phyloP scores from a whole-genome alignment of 2,888 invertebrate genomes.

The Synanthedon myopaeformis region DNA sequence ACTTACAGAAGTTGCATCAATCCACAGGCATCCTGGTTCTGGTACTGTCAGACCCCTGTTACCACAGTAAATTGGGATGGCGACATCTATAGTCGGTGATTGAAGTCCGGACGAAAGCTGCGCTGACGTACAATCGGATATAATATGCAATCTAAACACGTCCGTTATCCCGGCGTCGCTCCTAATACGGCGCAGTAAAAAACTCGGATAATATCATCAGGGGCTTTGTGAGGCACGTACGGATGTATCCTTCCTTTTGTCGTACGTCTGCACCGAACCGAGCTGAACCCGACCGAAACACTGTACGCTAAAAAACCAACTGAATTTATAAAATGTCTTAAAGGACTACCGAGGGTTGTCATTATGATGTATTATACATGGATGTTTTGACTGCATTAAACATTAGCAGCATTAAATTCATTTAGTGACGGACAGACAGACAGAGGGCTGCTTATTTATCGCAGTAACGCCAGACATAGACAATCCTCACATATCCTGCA shows the following conservation, averaged over 20 bases:
- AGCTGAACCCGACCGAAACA: constrained; percentile 1
- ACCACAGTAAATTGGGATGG: constrained; percentile 1
- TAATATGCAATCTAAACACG: constrained; percentile 25
- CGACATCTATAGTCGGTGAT: constrained; percentile 3
- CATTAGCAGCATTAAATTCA: no score
- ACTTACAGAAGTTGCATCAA: no score
- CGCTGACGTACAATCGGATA: constrained; percentile 6
- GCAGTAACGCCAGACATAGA: no score
- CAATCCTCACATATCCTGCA: no score
- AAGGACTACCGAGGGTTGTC: neutral
- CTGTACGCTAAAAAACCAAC: neutral
- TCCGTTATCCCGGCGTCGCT: constrained; percentile 28
- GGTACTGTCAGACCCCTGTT: no score
- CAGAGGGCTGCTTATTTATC: no score
- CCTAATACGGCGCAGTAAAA: constrained; percentile 31
- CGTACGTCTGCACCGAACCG: constrained; percentile 14
- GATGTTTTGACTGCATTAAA: no score
- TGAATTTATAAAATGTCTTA: neutral
- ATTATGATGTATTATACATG: constrained; percentile 1
- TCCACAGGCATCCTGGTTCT: no score
- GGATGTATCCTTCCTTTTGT: constrained; percentile 55
- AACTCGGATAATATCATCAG: constrained; percentile 46
- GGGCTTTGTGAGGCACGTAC: constrained; percentile 62
- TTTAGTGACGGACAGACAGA: no score
- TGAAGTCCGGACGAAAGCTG: constrained; percentile 7